A percentile compares a stretch with the other conserved stretches of the same genome.
These are phyloP conservation scores for Tinea trinotella DNA, from an alignment of 2,888 invertebrate genomes.

Conservation along the genomic window DNA sequence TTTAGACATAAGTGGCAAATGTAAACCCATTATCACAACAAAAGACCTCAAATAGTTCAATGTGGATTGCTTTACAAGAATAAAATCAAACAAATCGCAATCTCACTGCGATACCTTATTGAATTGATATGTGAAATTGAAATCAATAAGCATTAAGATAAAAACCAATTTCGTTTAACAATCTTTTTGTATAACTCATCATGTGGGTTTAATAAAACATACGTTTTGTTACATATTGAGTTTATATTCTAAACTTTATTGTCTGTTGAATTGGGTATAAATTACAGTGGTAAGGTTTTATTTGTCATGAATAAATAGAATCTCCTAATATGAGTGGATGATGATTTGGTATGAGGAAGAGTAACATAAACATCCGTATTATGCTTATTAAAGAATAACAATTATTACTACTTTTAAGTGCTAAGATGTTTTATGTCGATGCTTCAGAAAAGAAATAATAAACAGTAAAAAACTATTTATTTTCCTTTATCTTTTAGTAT, in stretches of 20 bases:
- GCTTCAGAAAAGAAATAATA: no score
- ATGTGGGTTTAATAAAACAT: not conserved
- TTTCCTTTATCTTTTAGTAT: no score
- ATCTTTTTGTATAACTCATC: not conserved
- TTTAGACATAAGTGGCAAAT: not conserved
- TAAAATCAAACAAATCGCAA: not conserved
- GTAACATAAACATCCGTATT: constrained; percentile 5
- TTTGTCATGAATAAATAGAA: not conserved
- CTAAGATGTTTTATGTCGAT: no score
- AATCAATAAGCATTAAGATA: not conserved
- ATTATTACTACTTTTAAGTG: no score
- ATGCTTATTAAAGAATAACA: not conserved
- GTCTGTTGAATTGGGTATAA: no score
- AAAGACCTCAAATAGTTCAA: not conserved
- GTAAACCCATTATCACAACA: constrained; percentile 1
- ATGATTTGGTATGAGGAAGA: not conserved
- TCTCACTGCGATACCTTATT: not conserved
- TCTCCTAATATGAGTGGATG: not conserved
- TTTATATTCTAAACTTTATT: no score
- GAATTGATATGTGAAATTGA: not conserved
- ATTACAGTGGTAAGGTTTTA: no score
- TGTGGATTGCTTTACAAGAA: constrained; percentile 1
- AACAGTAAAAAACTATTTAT: no score
- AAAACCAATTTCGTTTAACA: not conserved
- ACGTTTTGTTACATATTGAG: not conserved